These are phyloP conservation scores for Cervus canadensis DNA, from an alignment of 2,113 vertebrate genomes.

Conservation along the genomic window DNA sequence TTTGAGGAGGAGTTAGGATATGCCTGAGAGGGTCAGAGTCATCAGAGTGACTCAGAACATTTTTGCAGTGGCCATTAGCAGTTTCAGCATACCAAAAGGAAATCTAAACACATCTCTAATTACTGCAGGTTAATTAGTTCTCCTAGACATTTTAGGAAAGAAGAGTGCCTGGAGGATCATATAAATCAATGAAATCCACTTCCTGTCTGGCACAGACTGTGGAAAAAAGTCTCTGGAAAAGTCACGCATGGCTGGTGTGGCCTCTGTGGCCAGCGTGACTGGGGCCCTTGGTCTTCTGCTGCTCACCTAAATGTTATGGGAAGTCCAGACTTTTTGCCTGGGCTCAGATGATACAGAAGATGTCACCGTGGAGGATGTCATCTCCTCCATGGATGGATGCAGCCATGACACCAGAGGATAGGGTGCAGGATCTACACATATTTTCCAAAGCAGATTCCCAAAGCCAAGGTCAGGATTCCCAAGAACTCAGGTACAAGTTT, in stretches of 20 bases:
- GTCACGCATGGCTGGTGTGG: fast-evolving
- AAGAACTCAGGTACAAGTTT: background rate
- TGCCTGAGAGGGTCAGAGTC: fast-evolving
- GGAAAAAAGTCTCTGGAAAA: fast-evolving
- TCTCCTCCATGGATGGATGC: too few species aligned
- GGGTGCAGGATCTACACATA: fast-evolving
- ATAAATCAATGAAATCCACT: background rate
- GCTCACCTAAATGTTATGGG: fast-evolving
- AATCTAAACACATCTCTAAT: constrained; percentile 39
- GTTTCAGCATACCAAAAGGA: background rate
- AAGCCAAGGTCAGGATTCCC: background rate
- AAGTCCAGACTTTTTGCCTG: background rate
- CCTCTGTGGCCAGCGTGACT: background rate
- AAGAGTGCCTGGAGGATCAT: background rate
- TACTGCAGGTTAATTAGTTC: constrained; percentile 44
- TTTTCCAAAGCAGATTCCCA: background rate
- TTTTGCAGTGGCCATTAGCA: background rate
- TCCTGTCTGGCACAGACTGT: background rate
- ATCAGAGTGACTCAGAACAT: fast-evolving
- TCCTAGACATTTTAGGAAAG: background rate
- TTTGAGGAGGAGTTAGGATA: background rate
- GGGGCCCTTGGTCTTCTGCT: fast-evolving
- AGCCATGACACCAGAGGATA: too few species aligned
- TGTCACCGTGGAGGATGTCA: too few species aligned
- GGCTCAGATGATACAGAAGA: background rate